phyloP scores from a whole-genome alignment of 2,113 vertebrate species.

The Oreocharis arfaki region DNA sequence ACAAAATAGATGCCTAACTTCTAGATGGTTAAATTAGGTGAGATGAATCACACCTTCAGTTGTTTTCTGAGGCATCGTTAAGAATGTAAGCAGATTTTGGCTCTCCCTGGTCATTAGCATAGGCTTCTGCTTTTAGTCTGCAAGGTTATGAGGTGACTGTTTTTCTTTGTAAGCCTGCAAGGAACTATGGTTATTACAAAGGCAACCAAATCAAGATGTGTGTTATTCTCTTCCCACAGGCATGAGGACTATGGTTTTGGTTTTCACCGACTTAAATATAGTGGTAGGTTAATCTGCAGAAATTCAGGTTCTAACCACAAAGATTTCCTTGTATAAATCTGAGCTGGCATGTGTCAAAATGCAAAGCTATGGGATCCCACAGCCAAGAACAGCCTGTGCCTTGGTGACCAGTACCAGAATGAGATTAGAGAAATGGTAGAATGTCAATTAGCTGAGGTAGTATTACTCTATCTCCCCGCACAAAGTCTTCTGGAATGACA shows the following conservation, averaged over 20 bases:
- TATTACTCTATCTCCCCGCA: neutral
- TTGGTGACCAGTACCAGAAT: neutral
- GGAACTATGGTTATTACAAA: neutral
- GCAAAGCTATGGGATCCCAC: neutral
- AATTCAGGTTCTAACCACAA: conserved; percentile 38
- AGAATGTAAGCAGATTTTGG: neutral
- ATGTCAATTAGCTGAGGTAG: neutral
- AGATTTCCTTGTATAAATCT: conserved; percentile 38
- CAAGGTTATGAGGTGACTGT: neutral
- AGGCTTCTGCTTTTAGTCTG: neutral
- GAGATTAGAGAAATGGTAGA: neutral
- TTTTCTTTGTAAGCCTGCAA: neutral
- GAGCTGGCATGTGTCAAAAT: neutral
- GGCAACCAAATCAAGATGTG: neutral
- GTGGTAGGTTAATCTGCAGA: conserved; percentile 31
- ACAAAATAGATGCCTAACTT: neutral
- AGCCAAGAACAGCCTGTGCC: conserved; percentile 17
- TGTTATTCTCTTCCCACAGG: conserved; percentile 28
- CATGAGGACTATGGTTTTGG: neutral
- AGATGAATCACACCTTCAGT: neutral
- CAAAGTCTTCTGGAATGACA: neutral
- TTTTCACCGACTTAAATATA: conserved; percentile 49
- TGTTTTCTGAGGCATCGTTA: neutral
- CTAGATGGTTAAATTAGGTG: neutral
- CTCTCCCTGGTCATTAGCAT: neutral